These are phyloP conservation scores for Euborellia annulipes DNA, from an alignment of 1,140 invertebrate genomes.

Conservation along the genomic window DNA sequence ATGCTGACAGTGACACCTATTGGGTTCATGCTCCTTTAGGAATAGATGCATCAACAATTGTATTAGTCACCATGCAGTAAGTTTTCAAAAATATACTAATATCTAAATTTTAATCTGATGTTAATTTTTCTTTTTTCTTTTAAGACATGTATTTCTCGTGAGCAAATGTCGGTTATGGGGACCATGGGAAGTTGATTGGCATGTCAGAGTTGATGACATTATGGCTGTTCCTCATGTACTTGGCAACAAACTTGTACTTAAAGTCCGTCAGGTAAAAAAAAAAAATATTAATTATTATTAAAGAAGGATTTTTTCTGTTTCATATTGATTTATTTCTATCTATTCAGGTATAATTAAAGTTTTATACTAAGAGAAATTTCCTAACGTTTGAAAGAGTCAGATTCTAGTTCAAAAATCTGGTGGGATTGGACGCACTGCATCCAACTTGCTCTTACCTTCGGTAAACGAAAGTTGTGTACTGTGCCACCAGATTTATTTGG, in stretches of 20 bases:
- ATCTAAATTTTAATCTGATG: too few species aligned
- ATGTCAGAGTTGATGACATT: slow-evolving; percentile 53
- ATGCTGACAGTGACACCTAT: slow-evolving; percentile 48
- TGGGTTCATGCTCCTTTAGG: slow-evolving; percentile 50
- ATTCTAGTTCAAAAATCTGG: neutral
- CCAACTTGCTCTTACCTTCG: too few species aligned
- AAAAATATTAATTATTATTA: neutral
- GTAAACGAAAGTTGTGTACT: too few species aligned
- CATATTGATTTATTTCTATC: too few species aligned
- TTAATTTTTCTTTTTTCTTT: slow-evolving; percentile 16
- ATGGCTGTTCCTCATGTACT: slow-evolving; percentile 46
- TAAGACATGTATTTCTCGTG: slow-evolving; percentile 55
- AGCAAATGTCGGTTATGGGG: slow-evolving; percentile 53
- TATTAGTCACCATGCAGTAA: slow-evolving; percentile 49
- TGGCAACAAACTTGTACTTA: slow-evolving; percentile 49
- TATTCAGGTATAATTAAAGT: neutral
- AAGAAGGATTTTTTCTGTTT: too few species aligned
- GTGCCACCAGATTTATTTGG: too few species aligned
- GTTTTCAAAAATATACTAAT: slow-evolving; percentile 13
- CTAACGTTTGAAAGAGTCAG: neutral
- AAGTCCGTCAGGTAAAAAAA: slow-evolving; percentile 46
- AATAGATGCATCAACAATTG: slow-evolving; percentile 29
- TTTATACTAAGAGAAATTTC: neutral
- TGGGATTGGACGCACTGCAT: too few species aligned
- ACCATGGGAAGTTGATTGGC: slow-evolving; percentile 62